Percentiles rank a stretch among this genome's conserved stretches.
Conservation (phyloP, 2,797 vertebrate genomes). For the Discoglossus pictus region DNA sequence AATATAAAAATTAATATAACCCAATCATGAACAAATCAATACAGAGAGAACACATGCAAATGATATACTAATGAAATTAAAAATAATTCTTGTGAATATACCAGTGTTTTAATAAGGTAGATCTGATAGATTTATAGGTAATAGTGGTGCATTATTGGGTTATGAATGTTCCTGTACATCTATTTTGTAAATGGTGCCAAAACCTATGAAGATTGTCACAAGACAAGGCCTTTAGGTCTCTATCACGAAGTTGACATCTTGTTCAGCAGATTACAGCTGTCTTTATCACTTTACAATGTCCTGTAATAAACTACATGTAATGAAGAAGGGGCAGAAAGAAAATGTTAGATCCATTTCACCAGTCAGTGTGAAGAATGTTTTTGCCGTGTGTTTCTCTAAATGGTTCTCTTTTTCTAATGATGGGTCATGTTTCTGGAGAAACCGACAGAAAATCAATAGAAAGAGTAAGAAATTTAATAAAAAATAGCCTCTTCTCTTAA, state of each 20-base stretch:
- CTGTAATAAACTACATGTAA: conserved; percentile 18
- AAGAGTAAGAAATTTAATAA: conserved; percentile 80
- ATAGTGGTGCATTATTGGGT: no score
- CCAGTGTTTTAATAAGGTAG: no score
- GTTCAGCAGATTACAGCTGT: conserved; percentile 8
- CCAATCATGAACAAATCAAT: no score
- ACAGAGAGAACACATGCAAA: no score
- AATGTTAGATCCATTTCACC: conserved; percentile 55
- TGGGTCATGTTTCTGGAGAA: conserved; percentile 75
- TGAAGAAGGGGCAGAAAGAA: conserved; percentile 34
- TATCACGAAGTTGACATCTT: conserved; percentile 10
- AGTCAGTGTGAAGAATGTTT: conserved; percentile 52
- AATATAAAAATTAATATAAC: no score
- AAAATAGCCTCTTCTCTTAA: conserved; percentile 63
- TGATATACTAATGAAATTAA: no score
- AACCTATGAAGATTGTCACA: no score
- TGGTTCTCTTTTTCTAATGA: conserved; percentile 76
- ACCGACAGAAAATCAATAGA: conserved; percentile 87
- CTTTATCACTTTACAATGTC: conserved; percentile 39
- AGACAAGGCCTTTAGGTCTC: no score
- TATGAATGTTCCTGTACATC: no score
- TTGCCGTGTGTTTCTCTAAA: conserved; percentile 66
- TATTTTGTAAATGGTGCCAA: no score
- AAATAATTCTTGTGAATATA: no score
- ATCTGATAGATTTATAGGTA: no score